A percentile compares a stretch with the other conserved stretches of the same genome.
Conservation (phyloP, 2,888 invertebrate genomes). For the Pammene aurita region DNA sequence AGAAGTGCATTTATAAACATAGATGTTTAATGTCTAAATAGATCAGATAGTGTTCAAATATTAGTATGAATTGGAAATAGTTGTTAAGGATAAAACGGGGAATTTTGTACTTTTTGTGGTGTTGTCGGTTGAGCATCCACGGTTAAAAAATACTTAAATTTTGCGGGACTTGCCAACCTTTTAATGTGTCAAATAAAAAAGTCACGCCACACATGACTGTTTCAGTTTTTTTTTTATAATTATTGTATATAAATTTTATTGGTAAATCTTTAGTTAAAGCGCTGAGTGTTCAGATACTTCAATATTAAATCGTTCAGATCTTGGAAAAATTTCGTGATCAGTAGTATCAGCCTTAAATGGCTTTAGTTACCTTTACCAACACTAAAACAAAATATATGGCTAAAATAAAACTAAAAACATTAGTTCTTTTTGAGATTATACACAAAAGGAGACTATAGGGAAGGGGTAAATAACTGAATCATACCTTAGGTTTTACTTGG, state of each 20-base stretch:
- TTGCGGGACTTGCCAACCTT: constrained; percentile 49
- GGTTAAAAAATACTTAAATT: constrained; percentile 21
- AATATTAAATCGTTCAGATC: too few species aligned
- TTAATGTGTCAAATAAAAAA: constrained; percentile 65
- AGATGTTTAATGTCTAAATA: constrained; percentile 75
- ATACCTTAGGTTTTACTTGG: too few species aligned
- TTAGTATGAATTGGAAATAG: constrained; percentile 66
- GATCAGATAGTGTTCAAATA: constrained; percentile 75
- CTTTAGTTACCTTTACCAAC: neutral
- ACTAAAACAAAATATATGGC: too few species aligned
- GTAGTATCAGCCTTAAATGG: neutral
- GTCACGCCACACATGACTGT: constrained; percentile 33
- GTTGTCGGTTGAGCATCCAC: constrained; percentile 67
- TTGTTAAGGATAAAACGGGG: constrained; percentile 64
- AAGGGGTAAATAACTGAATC: too few species aligned
- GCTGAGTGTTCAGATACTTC: constrained; percentile 48
- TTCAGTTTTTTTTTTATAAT: constrained; percentile 29
- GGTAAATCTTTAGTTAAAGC: constrained; percentile 52
- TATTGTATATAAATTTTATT: constrained; percentile 37
- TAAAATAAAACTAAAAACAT: too few species aligned
- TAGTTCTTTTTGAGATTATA: too few species aligned
- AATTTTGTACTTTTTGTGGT: constrained; percentile 81
- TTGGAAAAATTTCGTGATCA: neutral
- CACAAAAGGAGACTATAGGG: too few species aligned
- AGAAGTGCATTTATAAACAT: constrained; percentile 82